phyloP scores from a whole-genome alignment of 1,140 invertebrate species.

The Pissodes strobi region DNA sequence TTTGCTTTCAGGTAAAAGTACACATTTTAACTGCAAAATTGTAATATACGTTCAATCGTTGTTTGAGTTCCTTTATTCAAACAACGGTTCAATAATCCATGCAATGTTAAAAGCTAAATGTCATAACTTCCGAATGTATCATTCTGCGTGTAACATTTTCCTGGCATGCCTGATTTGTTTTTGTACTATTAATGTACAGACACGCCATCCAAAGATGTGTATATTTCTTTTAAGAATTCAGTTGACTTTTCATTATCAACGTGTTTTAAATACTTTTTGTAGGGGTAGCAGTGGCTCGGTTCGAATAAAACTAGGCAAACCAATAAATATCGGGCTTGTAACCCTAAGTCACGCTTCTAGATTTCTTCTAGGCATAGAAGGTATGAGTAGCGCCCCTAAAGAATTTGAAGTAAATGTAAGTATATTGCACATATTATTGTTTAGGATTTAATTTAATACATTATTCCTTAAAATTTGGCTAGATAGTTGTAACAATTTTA shows the following conservation, averaged over 20 bases:
- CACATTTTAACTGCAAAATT: neutral
- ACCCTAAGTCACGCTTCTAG: constrained; percentile 33
- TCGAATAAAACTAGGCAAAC: constrained; percentile 29
- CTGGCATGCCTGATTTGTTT: no score
- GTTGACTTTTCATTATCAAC: neutral
- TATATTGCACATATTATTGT: neutral
- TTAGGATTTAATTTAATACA: neutral
- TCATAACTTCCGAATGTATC: no score
- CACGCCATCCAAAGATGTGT: no score
- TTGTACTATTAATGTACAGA: no score
- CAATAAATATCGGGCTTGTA: constrained; percentile 29
- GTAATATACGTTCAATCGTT: neutral
- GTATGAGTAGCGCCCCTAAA: constrained; percentile 31
- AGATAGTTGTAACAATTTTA: neutral
- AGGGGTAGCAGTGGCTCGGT: constrained; percentile 24
- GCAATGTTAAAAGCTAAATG: neutral
- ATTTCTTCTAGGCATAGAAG: constrained; percentile 15
- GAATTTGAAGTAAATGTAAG: constrained; percentile 38
- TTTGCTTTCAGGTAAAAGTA: constrained; percentile 27
- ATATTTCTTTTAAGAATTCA: neutral
- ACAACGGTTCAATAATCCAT: neutral
- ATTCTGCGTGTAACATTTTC: neutral
- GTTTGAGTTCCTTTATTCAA: no score
- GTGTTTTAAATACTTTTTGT: neutral
- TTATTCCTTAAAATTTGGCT: neutral